Base-by-base conservation (phyloP, 2,797 vertebrate genomes). In the Coilia nasus region DNA sequence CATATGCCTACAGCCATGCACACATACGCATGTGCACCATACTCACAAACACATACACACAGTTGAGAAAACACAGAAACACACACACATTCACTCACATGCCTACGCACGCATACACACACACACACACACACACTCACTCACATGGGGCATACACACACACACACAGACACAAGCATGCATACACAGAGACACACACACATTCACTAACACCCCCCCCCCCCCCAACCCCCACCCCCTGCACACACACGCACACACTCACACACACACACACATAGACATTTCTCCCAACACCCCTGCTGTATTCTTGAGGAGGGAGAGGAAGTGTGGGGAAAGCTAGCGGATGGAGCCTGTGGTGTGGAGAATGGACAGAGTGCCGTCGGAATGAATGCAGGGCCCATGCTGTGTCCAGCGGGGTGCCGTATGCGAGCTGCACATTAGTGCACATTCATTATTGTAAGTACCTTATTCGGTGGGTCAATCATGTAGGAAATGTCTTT, bases 401-500 rank as follows among this genome's bases (percentile, higher is more conserved):
- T 78, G 71, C 71, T 17, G 60, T 64, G 60, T 62, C 21, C 60
- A 10, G 56, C 17, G 17, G 31, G 71, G 17, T 6, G 1, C 17
- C 71, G 19, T 7, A 78, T 17, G 35, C 17, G 6, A 78, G 71
- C 7, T 44, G 71, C 35, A 44, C 35, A 44, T 35, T 31, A 31
- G 14, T 71, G 64, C 25, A 17, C 28, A 35, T 71, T 71, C 64
- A 71, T 25, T 71, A 41, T 5, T 41, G 35, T 60, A 78, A 89
- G 88, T 96, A 96, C 95, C 95, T 96, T 96, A 92, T 95, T 96
- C 85, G 95, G 95, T 21, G 95, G 94, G 89, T 96, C 95, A 91
- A 95, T 94, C 94, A 96, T 90, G 93, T 95, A 95, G 93, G 94
- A 96, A 90, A 95, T 94, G 91, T 96, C 95, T 95, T 95, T 96